Conservation (phyloP, 53 echinoderm and acorn worm genomes). For the Mesocentrotus franciscanus region DNA sequence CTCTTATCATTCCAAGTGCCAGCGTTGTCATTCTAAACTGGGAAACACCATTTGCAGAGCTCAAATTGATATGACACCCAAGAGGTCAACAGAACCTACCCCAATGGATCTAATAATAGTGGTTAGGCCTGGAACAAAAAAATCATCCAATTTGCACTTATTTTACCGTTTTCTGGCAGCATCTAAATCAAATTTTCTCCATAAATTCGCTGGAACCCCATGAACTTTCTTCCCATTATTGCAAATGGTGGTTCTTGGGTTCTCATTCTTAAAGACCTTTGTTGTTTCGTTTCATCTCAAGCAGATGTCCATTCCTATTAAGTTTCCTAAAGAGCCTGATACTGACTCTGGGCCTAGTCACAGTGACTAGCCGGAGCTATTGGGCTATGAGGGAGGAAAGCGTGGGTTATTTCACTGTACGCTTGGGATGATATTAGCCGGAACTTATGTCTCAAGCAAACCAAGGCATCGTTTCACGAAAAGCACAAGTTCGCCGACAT, state of each 20-base stretch:
- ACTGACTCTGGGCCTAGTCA: too few relatives aligned
- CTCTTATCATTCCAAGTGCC: background rate
- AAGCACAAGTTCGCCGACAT: too few relatives aligned
- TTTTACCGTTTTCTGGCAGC: conserved; percentile 20
- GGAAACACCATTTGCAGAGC: background rate
- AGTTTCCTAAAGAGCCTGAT: too few relatives aligned
- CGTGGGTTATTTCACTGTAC: too few relatives aligned
- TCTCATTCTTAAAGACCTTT: background rate
- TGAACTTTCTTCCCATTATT: conserved; percentile 21
- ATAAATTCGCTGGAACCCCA: conserved; percentile 2
- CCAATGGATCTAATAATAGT: conserved; percentile 35
- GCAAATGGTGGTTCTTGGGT: background rate
- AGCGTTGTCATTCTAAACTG: background rate
- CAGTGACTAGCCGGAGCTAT: too few relatives aligned
- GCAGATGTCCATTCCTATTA: background rate
- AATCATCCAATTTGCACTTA: conserved; percentile 29
- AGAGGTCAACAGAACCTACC: conserved; percentile 24
- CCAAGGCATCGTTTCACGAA: too few relatives aligned
- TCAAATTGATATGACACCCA: background rate
- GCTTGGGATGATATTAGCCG: too few relatives aligned
- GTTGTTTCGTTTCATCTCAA: background rate
- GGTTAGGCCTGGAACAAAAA: background rate
- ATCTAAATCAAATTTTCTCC: conserved; percentile 38
- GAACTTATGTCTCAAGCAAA: too few relatives aligned
- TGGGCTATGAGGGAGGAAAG: too few relatives aligned